Evolutionary conservation across 2,888 invertebrate genomes (phyloP).

Genomic region (Hypomecis atomaria): DNA sequence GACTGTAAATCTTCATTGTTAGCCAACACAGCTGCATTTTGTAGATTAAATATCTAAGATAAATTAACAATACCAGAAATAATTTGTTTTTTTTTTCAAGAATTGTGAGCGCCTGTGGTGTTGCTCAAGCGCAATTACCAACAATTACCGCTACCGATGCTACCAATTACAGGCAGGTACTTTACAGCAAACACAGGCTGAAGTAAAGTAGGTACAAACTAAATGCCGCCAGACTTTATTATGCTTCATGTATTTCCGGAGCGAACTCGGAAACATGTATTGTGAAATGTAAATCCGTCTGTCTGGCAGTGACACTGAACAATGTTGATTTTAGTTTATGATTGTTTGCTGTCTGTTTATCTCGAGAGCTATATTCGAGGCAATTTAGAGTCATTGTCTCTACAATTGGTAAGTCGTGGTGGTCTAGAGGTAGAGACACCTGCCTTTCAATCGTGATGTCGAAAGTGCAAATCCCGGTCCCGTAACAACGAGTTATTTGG

Average conservation of each 20-base stretch:
- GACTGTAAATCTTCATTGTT: slow-evolving; percentile 29
- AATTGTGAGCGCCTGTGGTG: neutral
- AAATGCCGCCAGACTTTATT: too few species aligned
- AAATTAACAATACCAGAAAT: slow-evolving; percentile 1
- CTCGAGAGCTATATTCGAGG: slow-evolving; percentile 43
- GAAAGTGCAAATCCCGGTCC: too few species aligned
- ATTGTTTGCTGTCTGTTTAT: slow-evolving; percentile 26
- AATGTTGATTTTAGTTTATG: slow-evolving; percentile 26
- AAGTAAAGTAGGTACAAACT: neutral
- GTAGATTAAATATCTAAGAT: neutral
- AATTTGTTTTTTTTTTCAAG: neutral
- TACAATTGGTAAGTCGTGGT: slow-evolving; percentile 1
- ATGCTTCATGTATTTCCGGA: slow-evolving; percentile 4
- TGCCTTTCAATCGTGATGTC: too few species aligned
- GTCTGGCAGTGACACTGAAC: slow-evolving; percentile 34
- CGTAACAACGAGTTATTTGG: too few species aligned
- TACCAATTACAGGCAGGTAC: neutral
- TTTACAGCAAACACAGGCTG: neutral
- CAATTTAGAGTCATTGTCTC: slow-evolving; percentile 50
- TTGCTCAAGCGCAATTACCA: too few species aligned
- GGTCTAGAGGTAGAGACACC: too few species aligned
- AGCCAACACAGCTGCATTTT: slow-evolving; percentile 16
- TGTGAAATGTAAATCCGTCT: slow-evolving; percentile 13
- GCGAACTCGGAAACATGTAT: slow-evolving; percentile 13
- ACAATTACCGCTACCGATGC: too few species aligned